Evolutionary conservation across 2,797 vertebrate species (phyloP).

Genomic region (Lacerta bilineata): DNA sequence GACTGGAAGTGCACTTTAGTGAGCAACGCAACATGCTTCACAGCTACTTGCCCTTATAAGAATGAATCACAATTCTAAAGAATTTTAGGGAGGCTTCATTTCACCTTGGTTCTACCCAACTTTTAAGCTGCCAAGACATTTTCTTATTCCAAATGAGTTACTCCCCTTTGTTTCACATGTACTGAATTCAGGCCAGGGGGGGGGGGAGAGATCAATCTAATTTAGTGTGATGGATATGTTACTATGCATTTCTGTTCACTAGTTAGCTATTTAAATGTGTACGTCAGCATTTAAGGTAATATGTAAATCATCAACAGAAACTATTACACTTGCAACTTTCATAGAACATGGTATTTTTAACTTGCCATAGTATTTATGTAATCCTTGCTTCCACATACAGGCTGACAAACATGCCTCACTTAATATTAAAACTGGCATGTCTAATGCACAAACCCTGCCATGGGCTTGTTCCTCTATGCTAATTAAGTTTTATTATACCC

Average conservation of each 20-base stretch:
- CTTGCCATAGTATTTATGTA: background rate
- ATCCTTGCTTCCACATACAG: background rate
- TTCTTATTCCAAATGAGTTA: background rate
- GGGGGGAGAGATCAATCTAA: background rate
- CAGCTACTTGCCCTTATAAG: background rate
- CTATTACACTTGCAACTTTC: background rate
- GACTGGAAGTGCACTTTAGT: background rate
- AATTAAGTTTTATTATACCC: background rate
- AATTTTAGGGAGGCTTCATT: background rate
- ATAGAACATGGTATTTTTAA: background rate
- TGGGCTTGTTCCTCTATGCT: background rate
- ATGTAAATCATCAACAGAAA: background rate
- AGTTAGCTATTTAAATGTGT: background rate
- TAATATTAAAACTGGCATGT: conserved; percentile 3
- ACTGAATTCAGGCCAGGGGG: background rate
- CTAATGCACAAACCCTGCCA: background rate
- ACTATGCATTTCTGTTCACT: background rate
- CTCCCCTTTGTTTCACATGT: background rate
- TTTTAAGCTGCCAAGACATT: background rate
- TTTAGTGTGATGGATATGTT: background rate
- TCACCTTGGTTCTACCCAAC: background rate
- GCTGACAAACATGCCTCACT: background rate
- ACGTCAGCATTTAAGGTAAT: background rate
- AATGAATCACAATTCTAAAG: background rate
- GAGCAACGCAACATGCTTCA: background rate